Evolutionary conservation across 2,113 vertebrate genomes (phyloP).

Genomic region (Progne subis): DNA sequence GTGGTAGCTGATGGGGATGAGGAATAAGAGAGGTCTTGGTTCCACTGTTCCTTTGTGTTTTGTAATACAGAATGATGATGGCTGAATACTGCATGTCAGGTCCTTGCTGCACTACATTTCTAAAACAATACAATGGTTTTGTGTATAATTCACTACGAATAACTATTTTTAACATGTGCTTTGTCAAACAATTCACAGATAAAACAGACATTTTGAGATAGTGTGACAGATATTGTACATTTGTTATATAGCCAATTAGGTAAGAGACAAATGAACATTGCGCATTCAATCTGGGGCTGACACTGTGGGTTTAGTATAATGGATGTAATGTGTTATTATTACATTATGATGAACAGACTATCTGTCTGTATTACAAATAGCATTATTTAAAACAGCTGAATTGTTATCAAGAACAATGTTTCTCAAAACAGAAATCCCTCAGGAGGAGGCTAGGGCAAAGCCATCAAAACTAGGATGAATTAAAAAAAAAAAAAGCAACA

Average conservation of each 20-base stretch:
- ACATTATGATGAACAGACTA: not conserved
- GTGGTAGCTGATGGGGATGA: not conserved
- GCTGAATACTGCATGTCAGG: not conserved
- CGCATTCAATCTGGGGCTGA: not conserved
- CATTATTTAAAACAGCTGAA: conserved; percentile 22
- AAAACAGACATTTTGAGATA: conserved; percentile 32
- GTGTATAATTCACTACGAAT: not conserved
- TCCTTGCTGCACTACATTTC: not conserved
- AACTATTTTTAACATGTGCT: not conserved
- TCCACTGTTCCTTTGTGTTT: not conserved
- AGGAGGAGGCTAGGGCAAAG: not conserved
- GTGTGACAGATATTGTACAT: conserved; percentile 11
- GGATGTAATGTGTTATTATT: not conserved
- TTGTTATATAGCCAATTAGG: not conserved
- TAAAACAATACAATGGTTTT: not conserved
- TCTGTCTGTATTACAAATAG: not conserved
- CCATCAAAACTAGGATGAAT: not conserved
- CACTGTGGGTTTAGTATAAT: not conserved
- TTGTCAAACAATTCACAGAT: conserved; percentile 23
- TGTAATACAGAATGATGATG: not conserved
- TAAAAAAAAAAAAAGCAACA: too few species aligned
- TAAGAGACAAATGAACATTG: not conserved
- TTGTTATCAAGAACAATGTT: not conserved
- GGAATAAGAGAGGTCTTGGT: not conserved
- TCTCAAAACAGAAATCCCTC: not conserved